Evolutionary conservation across 2,113 vertebrate genomes (phyloP).

Genomic region (Dipodomys stephensi): DNA sequence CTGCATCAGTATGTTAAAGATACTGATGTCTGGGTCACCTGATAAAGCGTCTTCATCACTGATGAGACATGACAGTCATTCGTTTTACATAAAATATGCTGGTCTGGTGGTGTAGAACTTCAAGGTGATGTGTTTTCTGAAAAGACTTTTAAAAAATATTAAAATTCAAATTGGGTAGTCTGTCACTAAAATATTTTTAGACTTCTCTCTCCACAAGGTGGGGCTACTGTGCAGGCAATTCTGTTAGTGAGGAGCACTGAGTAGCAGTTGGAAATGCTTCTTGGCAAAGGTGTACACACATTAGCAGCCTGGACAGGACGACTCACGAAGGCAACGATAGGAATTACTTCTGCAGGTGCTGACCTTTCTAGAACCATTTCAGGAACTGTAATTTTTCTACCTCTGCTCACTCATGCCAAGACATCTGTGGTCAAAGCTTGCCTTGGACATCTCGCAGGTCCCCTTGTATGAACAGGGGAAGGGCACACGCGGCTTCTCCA

Average conservation of each 20-base stretch:
- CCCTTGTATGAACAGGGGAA: fast-evolving
- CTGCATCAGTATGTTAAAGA: too few relatives aligned
- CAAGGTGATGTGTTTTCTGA: not conserved
- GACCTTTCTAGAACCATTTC: not conserved
- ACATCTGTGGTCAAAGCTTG: not conserved
- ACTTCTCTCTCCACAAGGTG: constrained; percentile 72
- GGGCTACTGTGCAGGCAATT: constrained; percentile 35
- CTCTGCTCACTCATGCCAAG: not conserved
- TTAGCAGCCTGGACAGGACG: not conserved
- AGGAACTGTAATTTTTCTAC: not conserved
- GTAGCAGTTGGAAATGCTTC: not conserved
- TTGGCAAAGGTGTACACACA: not conserved
- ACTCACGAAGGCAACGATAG: not conserved
- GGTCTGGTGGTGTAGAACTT: not conserved
- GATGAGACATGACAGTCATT: not conserved
- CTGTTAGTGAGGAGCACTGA: not conserved
- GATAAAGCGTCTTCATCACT: not conserved
- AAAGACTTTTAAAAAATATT: not conserved
- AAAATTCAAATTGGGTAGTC: not conserved
- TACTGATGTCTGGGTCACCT: not conserved
- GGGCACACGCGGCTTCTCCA: fast-evolving
- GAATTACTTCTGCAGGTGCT: not conserved
- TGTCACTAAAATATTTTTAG: not conserved
- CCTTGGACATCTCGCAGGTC: too few relatives aligned
- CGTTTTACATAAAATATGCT: not conserved